phyloP scores from a whole-genome alignment of 1,140 invertebrate species.

The Diorhabda carinulata region DNA sequence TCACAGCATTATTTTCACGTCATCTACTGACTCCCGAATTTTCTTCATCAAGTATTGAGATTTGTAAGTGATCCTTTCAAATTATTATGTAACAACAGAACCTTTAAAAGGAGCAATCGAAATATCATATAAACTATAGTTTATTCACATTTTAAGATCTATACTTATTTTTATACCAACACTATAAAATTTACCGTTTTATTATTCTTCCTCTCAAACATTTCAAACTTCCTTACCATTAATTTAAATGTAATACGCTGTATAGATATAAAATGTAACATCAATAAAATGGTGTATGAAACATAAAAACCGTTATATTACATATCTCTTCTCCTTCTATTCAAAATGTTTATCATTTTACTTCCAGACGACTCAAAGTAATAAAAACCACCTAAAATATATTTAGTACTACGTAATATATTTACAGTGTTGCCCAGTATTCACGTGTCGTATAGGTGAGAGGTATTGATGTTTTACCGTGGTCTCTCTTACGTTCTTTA shows the following conservation, averaged over 20 bases:
- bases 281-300: slow-evolving; percentile 1
- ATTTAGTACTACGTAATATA: not conserved
- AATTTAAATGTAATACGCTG: not conserved
- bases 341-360: not conserved
- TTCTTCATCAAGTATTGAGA: too few relatives aligned
- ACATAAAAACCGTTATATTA: not conserved
- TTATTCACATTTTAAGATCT: too few relatives aligned
- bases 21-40: too few relatives aligned
- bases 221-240: not conserved
- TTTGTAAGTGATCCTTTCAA: too few relatives aligned
- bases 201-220: not conserved
- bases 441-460: not conserved
- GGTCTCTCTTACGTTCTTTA: slow-evolving; percentile 9
- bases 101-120: too few relatives aligned
- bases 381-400: not conserved
- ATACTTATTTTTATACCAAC: not conserved
- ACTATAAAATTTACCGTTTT: not conserved
- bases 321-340: not conserved
- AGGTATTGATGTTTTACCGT: slow-evolving; percentile 5
- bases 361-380: not conserved
- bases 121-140: too few relatives aligned
- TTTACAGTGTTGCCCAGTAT: not conserved
- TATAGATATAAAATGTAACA: slow-evolving; percentile 3
- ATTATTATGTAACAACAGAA: too few relatives aligned
- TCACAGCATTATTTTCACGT: too few relatives aligned